These are phyloP conservation scores for Epinotia nisella DNA, from an alignment of 2,888 invertebrate genomes.

Conservation along the genomic window DNA sequence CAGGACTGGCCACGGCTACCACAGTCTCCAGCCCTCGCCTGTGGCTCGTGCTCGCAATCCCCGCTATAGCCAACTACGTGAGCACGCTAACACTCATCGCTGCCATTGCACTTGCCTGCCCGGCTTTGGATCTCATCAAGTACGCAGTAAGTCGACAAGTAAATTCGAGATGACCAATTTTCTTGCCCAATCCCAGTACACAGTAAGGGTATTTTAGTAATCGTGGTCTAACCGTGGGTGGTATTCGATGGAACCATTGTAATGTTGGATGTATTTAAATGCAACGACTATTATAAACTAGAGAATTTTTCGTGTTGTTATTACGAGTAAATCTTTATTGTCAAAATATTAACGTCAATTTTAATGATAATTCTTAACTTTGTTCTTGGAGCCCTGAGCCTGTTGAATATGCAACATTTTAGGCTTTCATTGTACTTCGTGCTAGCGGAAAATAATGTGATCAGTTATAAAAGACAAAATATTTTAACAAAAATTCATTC, in stretches of 20 bases:
- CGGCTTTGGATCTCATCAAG: conserved; percentile 49
- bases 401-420: conserved; percentile 33
- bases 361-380: conserved; percentile 36
- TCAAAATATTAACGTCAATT: conserved; percentile 42
- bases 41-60: conserved; percentile 51
- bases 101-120: conserved; percentile 51
- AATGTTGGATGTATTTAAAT: conserved; percentile 42
- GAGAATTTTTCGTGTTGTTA: conserved; percentile 39
- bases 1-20: conserved; percentile 63
- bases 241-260: conserved; percentile 29
- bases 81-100: conserved; percentile 54
- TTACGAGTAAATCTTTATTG: conserved; percentile 36
- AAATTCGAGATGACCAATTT: conserved; percentile 72
- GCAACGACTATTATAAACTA: conserved; percentile 39
- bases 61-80: conserved; percentile 52
- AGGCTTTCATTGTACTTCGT: conserved; percentile 24
- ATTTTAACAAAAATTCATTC: conserved; percentile 26
- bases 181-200: conserved; percentile 32
- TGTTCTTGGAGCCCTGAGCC: conserved; percentile 21
- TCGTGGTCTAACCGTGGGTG: conserved; percentile 19
- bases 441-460: conserved; percentile 16
- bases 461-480: conserved; percentile 29
- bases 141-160: conserved; percentile 42
- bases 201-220: conserved; percentile 22
- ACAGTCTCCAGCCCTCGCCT: conserved; percentile 57